Conservation (phyloP, 2,113 vertebrate genomes). For the Forbesichthys papilliferus region DNA sequence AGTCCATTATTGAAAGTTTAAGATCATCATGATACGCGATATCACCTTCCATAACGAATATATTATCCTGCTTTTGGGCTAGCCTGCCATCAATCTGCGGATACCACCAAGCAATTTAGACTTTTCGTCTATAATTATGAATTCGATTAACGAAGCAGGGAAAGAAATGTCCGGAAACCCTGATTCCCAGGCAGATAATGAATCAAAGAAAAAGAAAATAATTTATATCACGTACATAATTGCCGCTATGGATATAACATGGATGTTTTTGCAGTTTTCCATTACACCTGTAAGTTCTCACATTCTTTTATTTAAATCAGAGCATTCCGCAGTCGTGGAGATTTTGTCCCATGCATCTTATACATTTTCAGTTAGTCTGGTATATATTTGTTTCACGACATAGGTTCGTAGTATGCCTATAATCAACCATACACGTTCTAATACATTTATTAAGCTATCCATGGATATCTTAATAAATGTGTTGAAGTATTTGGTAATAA, state of each 20-base stretch:
- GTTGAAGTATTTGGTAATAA: no score
- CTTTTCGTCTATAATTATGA: conserved; percentile 21
- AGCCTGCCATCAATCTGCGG: no score
- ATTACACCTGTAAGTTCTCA: conserved; percentile 74
- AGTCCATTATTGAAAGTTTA: conserved; percentile 39
- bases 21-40: conserved; percentile 3
- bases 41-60: no score
- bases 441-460: no score
- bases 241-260: conserved; percentile 71
- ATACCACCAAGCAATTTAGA: not conserved
- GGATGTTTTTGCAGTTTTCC: conserved; percentile 77
- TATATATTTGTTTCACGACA: no score
- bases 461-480: no score
- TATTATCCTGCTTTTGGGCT: no score
- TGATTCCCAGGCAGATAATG: not conserved
- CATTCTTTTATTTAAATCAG: not conserved
- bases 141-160: conserved; percentile 2
- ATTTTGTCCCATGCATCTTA: no score
- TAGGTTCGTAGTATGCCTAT: no score
- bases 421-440: no score
- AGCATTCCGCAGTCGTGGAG: not conserved
- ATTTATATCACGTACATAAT: conserved; percentile 69
- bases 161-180: not conserved
- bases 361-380: no score
- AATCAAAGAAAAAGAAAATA: conserved; percentile 9